A percentile compares a stretch with the other conserved stretches of the same genome.
Evolutionary conservation across 2,113 vertebrate species (phyloP).

Genomic region (Brachypodius melanocephalos): DNA sequence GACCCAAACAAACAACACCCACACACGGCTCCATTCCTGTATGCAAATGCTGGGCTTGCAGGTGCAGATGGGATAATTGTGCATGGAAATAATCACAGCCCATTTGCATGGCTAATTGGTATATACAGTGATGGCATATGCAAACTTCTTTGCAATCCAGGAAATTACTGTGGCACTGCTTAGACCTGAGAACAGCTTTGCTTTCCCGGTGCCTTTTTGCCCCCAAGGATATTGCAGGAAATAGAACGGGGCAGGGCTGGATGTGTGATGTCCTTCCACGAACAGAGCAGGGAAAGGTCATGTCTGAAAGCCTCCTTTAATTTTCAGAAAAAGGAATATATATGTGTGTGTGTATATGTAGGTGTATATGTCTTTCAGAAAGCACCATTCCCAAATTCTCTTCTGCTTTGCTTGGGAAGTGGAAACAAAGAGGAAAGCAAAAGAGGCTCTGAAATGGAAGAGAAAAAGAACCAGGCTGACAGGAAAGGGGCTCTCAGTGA

Average conservation of each 20-base stretch:
- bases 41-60: constrained; percentile 12
- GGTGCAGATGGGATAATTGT: constrained; percentile 9
- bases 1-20: not conserved
- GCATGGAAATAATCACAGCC: not conserved
- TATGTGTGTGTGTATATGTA: accelerated
- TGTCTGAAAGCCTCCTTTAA: not conserved
- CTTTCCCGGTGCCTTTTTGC: not conserved
- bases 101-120: constrained; percentile 37
- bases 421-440: not conserved
- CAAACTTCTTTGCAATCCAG: not conserved
- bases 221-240: not conserved
- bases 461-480: not conserved
- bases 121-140: not conserved
- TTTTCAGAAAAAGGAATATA: not conserved
- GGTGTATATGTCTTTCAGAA: not conserved
- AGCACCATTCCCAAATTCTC: not conserved
- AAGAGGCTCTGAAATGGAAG: not conserved
- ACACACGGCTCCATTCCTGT: not conserved
- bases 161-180: not conserved
- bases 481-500: constrained; percentile 23
- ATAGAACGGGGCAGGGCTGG: accelerated
- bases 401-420: not conserved
- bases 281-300: not conserved
- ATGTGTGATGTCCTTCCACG: not conserved
- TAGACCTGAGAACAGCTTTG: not conserved